Evolutionary conservation across 1,140 invertebrate genomes (phyloP), one percentile per base, ranked within the genome.

Genomic region (Reticulitermes speratus): DNA sequence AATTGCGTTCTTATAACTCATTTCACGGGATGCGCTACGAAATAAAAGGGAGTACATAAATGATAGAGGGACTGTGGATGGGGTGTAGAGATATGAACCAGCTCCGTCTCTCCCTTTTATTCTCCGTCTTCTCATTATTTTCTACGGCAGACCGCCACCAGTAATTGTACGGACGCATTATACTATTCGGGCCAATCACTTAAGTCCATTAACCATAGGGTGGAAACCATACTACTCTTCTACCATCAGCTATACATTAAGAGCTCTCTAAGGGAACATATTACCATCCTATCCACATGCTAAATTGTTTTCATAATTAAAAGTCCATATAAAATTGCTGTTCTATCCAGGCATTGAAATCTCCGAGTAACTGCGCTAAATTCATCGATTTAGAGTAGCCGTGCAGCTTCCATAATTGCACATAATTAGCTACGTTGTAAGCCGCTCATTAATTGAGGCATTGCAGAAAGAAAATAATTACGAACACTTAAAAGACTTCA

Each of bases 261-360:
- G 65, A 69, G n/a, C n/a, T 69, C 12, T 30, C 65, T 69, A n/a
- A n/a, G 3, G n/a, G 9, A 75, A 14, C 65, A 75, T 30, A 25
- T n/a, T 8, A 75, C 65, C n/a, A 75, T 75, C n/a, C 65, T 75
- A n/a, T 8, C 65, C 65, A 30, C 65, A 16, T 16, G 25, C 65
- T 75, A 75, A 75, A 75, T 75, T 75, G 65, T 75, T 30, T 75
- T 75, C n/a, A 75, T 75, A 75, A 75, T 75, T 30, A 75, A 75
- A 30, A 75, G 14, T 75, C 65, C 65, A 14, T 75, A 75, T 75
- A 75, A 75, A 14, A 75, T 75, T 75, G n/a, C 65, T 30, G 25
- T 75, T 75, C 65, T 75, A 75, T 16, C 65, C 25, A 30, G 8
- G n/a, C 65, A 75, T 75, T 75, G 65, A 75, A 75, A 30, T 75